Base-by-base conservation (phyloP, 2,888 invertebrate genomes). In the Ptychoptera contaminata region DNA sequence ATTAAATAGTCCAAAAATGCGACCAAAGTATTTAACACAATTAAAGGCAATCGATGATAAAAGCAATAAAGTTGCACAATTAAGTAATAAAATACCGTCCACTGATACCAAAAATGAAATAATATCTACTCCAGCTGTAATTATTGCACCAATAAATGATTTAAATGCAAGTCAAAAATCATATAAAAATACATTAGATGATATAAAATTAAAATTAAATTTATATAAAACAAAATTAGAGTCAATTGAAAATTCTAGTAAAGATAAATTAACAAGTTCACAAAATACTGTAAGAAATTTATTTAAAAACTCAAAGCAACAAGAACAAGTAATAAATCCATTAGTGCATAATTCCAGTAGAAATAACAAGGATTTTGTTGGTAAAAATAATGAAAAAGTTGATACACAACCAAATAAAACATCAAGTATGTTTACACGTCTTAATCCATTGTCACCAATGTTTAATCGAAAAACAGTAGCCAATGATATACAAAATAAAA, bases 141-240 rank as follows among this genome's bases (percentile, higher is more conserved):
- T 23, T 23, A 7, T 23, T 23, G 23, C 7, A 23, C 23, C 23
- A 3, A 50, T 56, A 16, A 53, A 56, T 49, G 53, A 53, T 40
- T 53, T 52, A 34, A 52, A 54, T 30, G 54, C 52, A 30, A 34
- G 34, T 35, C 54, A 56, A 38, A 58, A 58, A 50, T 57, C 60
- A 11, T 60, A 58, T 47, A 56, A 56, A 51, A 53, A 55, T 37
- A 59, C 64, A 8, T 54, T 65, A 11, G 62, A 65, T 42, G 62
- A 65, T 40, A 61, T 65, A 51, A 58, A 64, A 32, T 52, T 55
- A 0, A 62, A 63, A 40, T 43, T 65, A 42, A 58, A 63, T 54
- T 54, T 62, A 39, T 63, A 65, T 43, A 61, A 61, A 49, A 61
- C 56, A 31, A 61, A 61, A 47, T 63, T 65, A 46, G 65, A 65